Conservation (phyloP, 2,113 vertebrate species). For the Myodes glareolus region DNA sequence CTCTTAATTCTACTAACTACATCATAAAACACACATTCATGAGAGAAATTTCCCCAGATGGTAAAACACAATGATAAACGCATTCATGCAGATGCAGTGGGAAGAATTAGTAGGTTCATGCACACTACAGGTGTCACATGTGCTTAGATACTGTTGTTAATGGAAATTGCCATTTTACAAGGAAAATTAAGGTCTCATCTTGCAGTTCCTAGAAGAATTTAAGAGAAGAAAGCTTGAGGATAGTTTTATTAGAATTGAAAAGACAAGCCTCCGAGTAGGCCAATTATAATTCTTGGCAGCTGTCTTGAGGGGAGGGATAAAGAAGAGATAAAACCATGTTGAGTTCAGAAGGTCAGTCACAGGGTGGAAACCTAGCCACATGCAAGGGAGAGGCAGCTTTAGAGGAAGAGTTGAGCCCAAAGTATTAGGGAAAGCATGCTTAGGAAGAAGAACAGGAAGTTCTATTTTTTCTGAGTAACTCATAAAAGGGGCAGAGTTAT, state of each 20-base stretch:
- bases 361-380: not conserved
- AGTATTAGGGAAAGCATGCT: not conserved
- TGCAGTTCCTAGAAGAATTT: not conserved
- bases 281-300: not conserved
- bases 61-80: not conserved
- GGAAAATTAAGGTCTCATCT: not conserved
- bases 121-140: not conserved
- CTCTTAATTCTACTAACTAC: conserved; percentile 20
- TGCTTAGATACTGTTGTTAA: not conserved
- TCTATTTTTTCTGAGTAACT: not conserved
- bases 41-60: not conserved
- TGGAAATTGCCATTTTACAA: not conserved
- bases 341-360: not conserved
- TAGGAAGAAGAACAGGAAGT: not conserved
- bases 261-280: not conserved
- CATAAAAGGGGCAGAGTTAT: not conserved
- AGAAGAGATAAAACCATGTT: not conserved
- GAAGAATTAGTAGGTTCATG: not conserved
- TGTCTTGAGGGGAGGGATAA: not conserved
- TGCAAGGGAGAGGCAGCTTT: not conserved
- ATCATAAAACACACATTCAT: not conserved
- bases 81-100: not conserved
- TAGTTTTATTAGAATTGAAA: not conserved
- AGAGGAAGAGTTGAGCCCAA: not conserved
- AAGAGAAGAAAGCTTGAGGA: not conserved